Evolutionary conservation across 1,140 invertebrate genomes (phyloP).

Genomic region (Drosophila quadrilineata): DNA sequence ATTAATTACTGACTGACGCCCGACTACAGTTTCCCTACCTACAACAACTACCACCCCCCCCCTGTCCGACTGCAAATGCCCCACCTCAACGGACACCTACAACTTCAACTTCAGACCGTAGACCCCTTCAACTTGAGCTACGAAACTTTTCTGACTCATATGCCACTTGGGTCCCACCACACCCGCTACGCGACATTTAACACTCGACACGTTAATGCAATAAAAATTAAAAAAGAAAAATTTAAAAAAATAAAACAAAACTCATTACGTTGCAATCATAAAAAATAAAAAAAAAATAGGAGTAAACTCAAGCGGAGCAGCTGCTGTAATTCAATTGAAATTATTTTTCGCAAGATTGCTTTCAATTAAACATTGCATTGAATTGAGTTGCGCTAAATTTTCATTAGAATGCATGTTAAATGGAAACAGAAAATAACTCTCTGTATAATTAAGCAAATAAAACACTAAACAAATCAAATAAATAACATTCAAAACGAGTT

Average conservation of each 20-base stretch:
- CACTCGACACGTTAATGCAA: conserved; percentile 65
- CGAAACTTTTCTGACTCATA: conserved; percentile 16
- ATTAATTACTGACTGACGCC: conserved; percentile 61
- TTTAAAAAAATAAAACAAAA: too few species aligned
- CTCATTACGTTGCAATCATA: conserved; percentile 47
- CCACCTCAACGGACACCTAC: background rate
- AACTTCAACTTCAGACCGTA: background rate
- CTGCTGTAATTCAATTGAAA: conserved; percentile 62
- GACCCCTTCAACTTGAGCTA: background rate
- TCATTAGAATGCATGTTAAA: conserved; percentile 10
- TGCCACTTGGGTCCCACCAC: conserved; percentile 14
- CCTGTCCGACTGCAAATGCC: too few species aligned
- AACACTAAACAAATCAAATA: conserved; percentile 26
- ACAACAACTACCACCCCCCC: too few species aligned
- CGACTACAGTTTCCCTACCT: too few species aligned
- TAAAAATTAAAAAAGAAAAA: too few species aligned
- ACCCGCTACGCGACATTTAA: conserved; percentile 32
- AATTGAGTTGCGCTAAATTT: conserved; percentile 32
- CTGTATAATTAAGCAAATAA: conserved; percentile 31
- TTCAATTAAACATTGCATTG: conserved; percentile 37
- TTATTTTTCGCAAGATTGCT: conserved; percentile 47
- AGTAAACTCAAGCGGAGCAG: conserved; percentile 20
- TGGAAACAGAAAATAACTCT: conserved; percentile 2
- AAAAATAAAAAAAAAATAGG: background rate
- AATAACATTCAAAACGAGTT: conserved; percentile 8